Percentiles rank a stretch among this genome's conserved stretches.
phyloP scores from a whole-genome alignment of 2,888 invertebrate species.

The Nasonia oneida region DNA sequence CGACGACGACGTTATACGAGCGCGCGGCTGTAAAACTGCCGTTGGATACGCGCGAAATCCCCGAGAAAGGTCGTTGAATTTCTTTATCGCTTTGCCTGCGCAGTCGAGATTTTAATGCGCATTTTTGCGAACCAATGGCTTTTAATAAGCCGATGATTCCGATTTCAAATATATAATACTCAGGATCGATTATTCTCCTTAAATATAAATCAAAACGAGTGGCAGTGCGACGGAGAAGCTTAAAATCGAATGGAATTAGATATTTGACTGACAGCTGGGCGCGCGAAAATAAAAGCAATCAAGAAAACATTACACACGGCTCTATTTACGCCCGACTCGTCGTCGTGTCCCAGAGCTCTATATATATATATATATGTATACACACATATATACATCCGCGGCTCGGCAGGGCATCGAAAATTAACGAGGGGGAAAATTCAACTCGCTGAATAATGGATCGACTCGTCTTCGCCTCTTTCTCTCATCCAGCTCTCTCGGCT shows the following conservation, averaged over 20 bases:
- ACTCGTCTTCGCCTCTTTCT: conserved; percentile 1
- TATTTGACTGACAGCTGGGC: not conserved
- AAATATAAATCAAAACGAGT: not conserved
- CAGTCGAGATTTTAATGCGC: not conserved
- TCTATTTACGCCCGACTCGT: not conserved
- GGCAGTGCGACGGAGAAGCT: not conserved
- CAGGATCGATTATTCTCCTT: not conserved
- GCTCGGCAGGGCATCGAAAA: not conserved
- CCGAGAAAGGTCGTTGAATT: conserved; percentile 46
- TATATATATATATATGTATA: not conserved
- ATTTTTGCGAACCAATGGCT: not conserved
- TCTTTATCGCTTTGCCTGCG: not conserved
- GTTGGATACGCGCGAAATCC: conserved; percentile 37
- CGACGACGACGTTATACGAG: conserved; percentile 12
- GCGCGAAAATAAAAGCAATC: conserved; percentile 8
- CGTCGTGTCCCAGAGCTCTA: not conserved
- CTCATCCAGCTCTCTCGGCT: not conserved
- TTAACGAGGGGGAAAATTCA: conserved; percentile 10
- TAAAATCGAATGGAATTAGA: not conserved
- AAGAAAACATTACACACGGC: not conserved
- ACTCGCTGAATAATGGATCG: conserved; percentile 12
- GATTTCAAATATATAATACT: not conserved
- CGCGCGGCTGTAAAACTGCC: conserved; percentile 40
- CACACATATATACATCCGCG: not conserved
- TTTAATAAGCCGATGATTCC: not conserved